Base-by-base conservation (phyloP, 2,113 vertebrate genomes). In the Ctenodactylus gundi region DNA sequence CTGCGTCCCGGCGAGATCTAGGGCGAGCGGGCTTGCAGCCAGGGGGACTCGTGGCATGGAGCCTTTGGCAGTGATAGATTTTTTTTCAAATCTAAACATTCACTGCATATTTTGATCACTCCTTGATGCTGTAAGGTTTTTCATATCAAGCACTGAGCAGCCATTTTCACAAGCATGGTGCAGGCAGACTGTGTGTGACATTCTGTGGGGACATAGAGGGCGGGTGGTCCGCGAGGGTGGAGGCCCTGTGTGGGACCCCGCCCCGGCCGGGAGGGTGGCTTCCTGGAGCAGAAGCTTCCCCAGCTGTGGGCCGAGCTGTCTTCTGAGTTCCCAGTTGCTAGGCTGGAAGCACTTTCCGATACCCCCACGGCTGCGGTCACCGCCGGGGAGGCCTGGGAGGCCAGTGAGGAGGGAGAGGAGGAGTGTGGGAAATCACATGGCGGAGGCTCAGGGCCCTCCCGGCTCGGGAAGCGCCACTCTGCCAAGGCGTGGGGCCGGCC, bases 381-480 rank as follows among this genome's bases (percentile, higher is more conserved):
- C 62, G 93, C 93, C 51, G 39, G 91, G 77, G 84, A 93, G 9
- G n/a, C n/a, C n/a, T n/a, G n/a, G n/a, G 39, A 36, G 3, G 27
- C 85, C n/a, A n/a, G n/a, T n/a, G n/a, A n/a, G n/a, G n/a, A 18
- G 15, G 49, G 31, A 64, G 46, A 93, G 49, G 91, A 84, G 67
- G 68, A 88, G 53, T 65, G 64, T 93, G 92, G 93, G 92, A 76
- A 85, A 83, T 95, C 95, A 95, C 93, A 77, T 75, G 86, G 80
- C 53, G 92, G 94, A 95, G 57, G 75, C 67, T 93, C 53, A 72
- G 60, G 64, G 93, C 92, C 58, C 41, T 91, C 41, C 80, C 75
- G 87, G n/a, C 70, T 91, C 64, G 84, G 95, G 78, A 95, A 91
- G 93, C 94, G 60, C 64, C 68, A 84, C 23, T 87, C 36, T 83